phyloP scores from a whole-genome alignment of 64 coral and sea anemone species.

The Acropora yongei region DNA sequence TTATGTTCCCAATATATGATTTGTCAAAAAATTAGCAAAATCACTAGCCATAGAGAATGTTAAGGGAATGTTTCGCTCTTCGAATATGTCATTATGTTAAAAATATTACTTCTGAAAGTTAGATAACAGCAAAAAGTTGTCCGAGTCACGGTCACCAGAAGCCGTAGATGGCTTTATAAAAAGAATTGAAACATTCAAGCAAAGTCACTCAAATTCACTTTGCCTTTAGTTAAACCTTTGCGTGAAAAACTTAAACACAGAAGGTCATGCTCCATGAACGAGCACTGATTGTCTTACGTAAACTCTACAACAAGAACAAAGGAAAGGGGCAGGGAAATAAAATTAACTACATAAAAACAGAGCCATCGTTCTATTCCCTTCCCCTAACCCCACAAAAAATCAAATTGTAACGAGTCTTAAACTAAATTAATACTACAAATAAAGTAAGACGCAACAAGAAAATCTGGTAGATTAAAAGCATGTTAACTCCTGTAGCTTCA shows the following conservation, averaged over 20 bases:
- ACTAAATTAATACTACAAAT: no score
- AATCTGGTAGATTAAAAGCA: no score
- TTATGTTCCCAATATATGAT: no score
- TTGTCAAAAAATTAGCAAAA: background rate
- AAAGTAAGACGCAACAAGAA: no score
- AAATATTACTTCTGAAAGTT: constrained; percentile 15
- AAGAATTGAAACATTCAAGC: no score
- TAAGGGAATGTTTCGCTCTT: background rate
- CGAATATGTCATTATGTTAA: background rate
- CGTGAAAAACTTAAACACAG: background rate
- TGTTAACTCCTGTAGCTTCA: no score
- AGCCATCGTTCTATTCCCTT: background rate
- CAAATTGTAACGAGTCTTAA: no score
- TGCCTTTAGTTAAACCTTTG: background rate
- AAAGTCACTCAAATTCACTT: no score
- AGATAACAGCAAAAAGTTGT: no score
- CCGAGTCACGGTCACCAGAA: no score
- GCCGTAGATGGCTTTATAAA: no score
- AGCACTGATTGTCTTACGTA: constrained; percentile 10
- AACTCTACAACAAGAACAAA: constrained; percentile 19
- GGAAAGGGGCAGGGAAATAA: background rate
- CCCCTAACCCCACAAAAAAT: background rate
- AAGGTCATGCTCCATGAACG: constrained; percentile 8
- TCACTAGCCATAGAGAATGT: background rate
- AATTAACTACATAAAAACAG: constrained; percentile 1